phyloP scores from a whole-genome alignment of 2,113 vertebrate genomes.

The Gavialis gangeticus region DNA sequence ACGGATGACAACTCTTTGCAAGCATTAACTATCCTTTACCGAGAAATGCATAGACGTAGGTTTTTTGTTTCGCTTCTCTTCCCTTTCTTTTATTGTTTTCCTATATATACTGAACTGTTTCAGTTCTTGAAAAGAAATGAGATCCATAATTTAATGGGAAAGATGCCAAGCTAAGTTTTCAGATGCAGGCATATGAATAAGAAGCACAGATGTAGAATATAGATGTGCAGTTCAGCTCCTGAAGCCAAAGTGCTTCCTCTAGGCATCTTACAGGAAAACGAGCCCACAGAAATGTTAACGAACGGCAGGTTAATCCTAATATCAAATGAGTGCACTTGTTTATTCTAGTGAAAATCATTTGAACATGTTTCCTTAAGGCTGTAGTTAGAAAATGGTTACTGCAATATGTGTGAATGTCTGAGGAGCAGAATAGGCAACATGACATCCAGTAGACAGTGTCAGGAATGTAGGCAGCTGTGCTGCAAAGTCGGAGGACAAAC shows the following conservation, averaged over 20 bases:
- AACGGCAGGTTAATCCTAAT: fast-evolving
- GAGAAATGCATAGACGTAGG: slow-evolving; percentile 98
- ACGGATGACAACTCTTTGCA: slow-evolving; percentile 98
- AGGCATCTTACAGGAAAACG: neutral
- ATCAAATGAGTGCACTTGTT: neutral
- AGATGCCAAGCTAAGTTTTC: fast-evolving
- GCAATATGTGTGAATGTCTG: neutral
- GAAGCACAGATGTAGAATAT: fast-evolving
- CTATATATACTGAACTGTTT: neutral
- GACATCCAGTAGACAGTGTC: fast-evolving
- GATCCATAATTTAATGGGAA: neutral
- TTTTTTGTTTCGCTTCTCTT: neutral
- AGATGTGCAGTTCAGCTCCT: neutral
- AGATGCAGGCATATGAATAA: fast-evolving
- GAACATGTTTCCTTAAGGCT: neutral
- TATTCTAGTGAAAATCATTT: neutral
- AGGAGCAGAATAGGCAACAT: neutral
- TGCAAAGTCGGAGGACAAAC: neutral
- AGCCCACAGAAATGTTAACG: neutral
- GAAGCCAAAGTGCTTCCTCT: neutral
- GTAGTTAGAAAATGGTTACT: neutral
- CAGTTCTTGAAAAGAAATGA: fast-evolving
- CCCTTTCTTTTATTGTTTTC: neutral
- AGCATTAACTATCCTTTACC: slow-evolving; percentile 95
- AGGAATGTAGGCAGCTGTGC: neutral